Base-by-base conservation (phyloP, 2,113 vertebrate species). In the Chloropsis cyanopogon region DNA sequence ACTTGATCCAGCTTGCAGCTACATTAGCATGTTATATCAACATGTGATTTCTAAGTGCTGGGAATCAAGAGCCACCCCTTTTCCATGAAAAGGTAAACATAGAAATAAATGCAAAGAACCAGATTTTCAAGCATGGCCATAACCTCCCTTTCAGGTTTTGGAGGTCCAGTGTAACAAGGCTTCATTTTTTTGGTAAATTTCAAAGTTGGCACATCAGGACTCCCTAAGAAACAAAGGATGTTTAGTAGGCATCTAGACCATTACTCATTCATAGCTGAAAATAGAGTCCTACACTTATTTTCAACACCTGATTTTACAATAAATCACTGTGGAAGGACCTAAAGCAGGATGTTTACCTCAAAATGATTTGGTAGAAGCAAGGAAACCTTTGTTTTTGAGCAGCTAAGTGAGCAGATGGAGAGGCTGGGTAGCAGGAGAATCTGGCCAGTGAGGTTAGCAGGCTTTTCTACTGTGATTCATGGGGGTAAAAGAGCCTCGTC, bases 391-490 rank as follows among this genome's bases (percentile, higher is more conserved):
- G 46, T 78, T 71, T 93, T 39, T 69, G 31, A 35, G 35, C 69
- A 88, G 50, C 82, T 73, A 47, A 90, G 52, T 52, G 71, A 85
- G 66, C 91, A 88, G 77, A 72, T 13, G 37, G n/a, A 50, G 47
- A 77, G 57, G 39, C 44, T 64, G 57, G 61, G 86, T 41, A 68
- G n/a, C 2, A 0, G 9, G 54, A 54, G 49, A 92, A 56, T 52
- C 60, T 73, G 52, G 41, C 60, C 77, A 52, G 50, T 39, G 41
- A 76, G 59, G 37, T 84, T 86, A 86, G 35, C 61, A 72, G 64
- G 8, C 41, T 95, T 93, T 94, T 92, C 78, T 71, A 59, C 60
- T 91, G 50, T 95, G 83, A 95, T 86, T 93, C 78, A 65, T 42
- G 35, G 49, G 3, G 6, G 20, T 13, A 1, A 2, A 17, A 37